Conservation (phyloP, 1,140 invertebrate genomes). For the Chlorops oryzae region DNA sequence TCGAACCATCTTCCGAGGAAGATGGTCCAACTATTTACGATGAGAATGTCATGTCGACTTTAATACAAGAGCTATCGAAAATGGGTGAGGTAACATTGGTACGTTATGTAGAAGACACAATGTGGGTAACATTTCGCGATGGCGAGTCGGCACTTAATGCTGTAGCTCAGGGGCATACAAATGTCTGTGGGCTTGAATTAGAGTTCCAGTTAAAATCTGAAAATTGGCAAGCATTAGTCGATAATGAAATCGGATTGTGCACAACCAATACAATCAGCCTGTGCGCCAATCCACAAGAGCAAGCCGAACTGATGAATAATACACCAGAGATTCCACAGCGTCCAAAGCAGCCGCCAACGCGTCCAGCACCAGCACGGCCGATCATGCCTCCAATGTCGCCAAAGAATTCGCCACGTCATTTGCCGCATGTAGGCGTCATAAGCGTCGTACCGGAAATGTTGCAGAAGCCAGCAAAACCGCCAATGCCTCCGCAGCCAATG, state of each 20-base stretch:
- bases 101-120: slow-evolving; percentile 80
- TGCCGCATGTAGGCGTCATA: slow-evolving; percentile 43
- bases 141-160: slow-evolving; percentile 77
- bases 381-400: slow-evolving; percentile 53
- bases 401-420: slow-evolving; percentile 45
- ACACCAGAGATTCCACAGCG: slow-evolving; percentile 51
- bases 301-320: slow-evolving; percentile 34
- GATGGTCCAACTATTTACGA: slow-evolving; percentile 52
- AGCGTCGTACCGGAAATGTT: slow-evolving; percentile 35
- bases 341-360: slow-evolving; percentile 54
- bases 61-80: slow-evolving; percentile 44
- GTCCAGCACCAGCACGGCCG: slow-evolving; percentile 52
- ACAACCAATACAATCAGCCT: slow-evolving; percentile 76
- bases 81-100: slow-evolving; percentile 74
- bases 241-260: slow-evolving; percentile 76
- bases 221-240: slow-evolving; percentile 74
- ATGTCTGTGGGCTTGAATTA: slow-evolving; percentile 64
- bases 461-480: slow-evolving; percentile 46
- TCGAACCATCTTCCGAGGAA: slow-evolving; percentile 34
- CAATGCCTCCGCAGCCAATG: slow-evolving; percentile 50
- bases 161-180: slow-evolving; percentile 50
- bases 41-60: slow-evolving; percentile 40
- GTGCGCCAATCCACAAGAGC: slow-evolving; percentile 48
- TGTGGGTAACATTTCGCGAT: slow-evolving; percentile 86
- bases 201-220: slow-evolving; percentile 73